These are phyloP conservation scores for Panthera tigris DNA, from an alignment of 2,113 vertebrate species.

Conservation along the genomic window DNA sequence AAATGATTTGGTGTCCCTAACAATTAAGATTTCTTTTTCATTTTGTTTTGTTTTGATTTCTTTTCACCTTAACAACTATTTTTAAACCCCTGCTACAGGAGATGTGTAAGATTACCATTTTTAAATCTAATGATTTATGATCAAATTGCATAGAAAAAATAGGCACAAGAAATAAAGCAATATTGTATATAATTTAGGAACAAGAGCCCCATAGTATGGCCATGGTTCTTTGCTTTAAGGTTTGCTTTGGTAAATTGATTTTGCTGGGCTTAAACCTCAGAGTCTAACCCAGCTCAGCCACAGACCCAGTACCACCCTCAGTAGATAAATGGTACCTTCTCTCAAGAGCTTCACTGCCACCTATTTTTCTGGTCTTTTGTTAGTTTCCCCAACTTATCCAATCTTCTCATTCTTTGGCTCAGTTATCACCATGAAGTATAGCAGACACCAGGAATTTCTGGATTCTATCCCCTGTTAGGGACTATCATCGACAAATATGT, in stretches of 20 bases:
- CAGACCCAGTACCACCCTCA: neutral
- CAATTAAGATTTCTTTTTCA: neutral
- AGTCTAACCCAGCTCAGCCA: neutral
- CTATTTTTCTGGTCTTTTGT: neutral
- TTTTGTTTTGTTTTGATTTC: neutral
- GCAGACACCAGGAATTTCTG: neutral
- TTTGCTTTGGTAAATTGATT: neutral
- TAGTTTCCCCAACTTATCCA: neutral
- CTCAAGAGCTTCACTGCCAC: neutral
- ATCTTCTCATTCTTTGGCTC: neutral
- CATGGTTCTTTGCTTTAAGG: neutral
- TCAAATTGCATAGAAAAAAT: neutral
- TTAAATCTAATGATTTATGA: neutral
- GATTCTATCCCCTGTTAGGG: neutral
- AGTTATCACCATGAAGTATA: neutral
- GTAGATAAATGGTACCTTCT: neutral
- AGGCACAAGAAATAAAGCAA: neutral
- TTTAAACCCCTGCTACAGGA: neutral
- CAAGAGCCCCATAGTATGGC: neutral
- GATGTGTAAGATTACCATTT: neutral
- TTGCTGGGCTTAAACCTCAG: neutral
- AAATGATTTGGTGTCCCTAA: neutral
- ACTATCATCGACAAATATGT: neutral
- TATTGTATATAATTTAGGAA: neutral
- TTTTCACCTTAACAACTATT: neutral